Evolutionary conservation across 23 tunicate species (phyloP).

Genomic region (Ascidia mentula): DNA sequence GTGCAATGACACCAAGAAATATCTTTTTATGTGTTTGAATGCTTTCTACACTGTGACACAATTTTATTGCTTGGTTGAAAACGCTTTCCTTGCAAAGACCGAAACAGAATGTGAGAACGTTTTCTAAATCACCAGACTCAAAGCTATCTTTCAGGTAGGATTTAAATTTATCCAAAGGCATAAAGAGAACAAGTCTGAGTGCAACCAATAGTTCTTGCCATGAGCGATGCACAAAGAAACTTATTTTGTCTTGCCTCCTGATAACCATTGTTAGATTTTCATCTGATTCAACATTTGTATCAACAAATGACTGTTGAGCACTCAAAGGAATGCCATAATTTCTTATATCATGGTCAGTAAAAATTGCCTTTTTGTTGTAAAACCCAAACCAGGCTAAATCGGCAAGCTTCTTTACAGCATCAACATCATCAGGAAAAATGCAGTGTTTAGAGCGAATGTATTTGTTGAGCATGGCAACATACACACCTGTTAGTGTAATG

Average conservation of each 20-base stretch:
- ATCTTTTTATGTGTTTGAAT: neutral
- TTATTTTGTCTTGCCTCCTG: neutral
- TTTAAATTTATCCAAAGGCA: neutral
- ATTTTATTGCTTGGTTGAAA: neutral
- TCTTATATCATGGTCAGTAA: neutral
- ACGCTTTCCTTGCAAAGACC: neutral
- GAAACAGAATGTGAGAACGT: neutral
- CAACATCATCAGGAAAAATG: neutral
- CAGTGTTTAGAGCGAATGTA: neutral
- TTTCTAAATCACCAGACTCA: constrained; percentile 3
- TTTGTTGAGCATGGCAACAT: neutral
- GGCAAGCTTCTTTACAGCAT: neutral
- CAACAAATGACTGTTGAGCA: neutral
- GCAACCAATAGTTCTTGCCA: constrained; percentile 7
- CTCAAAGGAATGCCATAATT: neutral
- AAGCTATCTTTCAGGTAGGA: neutral
- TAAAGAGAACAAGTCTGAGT: constrained; percentile 5
- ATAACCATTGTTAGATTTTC: neutral
- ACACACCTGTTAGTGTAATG: neutral
- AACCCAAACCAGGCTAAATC: neutral
- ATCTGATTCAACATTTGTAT: neutral
- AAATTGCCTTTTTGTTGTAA: neutral
- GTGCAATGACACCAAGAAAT: neutral
- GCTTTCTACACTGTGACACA: neutral
- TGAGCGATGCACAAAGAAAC: neutral